phyloP scores from a whole-genome alignment of 2,797 vertebrate genomes.

The Poecilia gillii region DNA sequence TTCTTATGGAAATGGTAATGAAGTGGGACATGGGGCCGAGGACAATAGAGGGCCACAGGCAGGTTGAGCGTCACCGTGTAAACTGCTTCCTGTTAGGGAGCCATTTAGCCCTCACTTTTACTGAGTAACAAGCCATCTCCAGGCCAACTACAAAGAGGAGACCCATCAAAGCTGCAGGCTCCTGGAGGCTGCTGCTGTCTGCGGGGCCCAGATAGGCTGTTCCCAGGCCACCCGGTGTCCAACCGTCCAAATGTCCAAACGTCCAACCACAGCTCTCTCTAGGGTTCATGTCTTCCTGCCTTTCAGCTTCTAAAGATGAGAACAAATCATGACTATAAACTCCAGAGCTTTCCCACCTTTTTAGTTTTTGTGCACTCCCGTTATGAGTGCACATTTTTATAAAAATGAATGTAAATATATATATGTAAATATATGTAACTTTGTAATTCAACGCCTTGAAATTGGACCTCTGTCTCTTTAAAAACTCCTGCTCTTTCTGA shows the following conservation, averaged over 20 bases:
- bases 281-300: neutral
- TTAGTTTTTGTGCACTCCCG: neutral
- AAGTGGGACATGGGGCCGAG: constrained; percentile 81
- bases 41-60: constrained; percentile 82
- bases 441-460: too few species aligned
- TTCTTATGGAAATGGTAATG: constrained; percentile 89
- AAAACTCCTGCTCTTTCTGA: too few species aligned
- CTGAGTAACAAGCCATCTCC: constrained; percentile 86
- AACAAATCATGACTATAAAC: neutral
- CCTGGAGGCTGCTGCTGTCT: constrained; percentile 63
- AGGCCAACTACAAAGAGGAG: constrained; percentile 84
- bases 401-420: neutral
- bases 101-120: constrained; percentile 87
- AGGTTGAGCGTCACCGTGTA: constrained; percentile 82
- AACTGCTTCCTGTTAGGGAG: constrained; percentile 87
- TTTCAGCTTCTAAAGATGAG: neutral
- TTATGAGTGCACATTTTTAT: neutral
- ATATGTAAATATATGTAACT: too few species aligned
- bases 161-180: constrained; percentile 80
- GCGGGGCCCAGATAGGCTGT: constrained; percentile 60
- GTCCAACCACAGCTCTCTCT: neutral
- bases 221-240: constrained; percentile 66
- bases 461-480: too few species aligned
- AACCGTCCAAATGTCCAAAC: too few species aligned
- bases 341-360: neutral